These are phyloP conservation scores for Pseudopodoces humilis DNA, from an alignment of 2,113 vertebrate species.

Conservation along the genomic window DNA sequence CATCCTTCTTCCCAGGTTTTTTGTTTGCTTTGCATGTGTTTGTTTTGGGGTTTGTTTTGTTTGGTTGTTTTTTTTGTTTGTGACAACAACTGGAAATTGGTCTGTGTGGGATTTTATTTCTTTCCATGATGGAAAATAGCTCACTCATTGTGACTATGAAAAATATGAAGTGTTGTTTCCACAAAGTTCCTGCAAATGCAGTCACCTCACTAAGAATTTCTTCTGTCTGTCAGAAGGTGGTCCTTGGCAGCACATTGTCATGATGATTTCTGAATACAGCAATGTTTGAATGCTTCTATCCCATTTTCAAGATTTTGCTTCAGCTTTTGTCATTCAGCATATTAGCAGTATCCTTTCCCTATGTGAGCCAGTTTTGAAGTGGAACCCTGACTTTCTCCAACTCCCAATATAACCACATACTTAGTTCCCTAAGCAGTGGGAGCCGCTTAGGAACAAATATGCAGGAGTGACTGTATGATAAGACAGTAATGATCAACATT, in stretches of 20 bases:
- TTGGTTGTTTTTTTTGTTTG: not conserved
- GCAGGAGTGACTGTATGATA: not conserved
- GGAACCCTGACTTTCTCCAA: not conserved
- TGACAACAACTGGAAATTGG: not conserved
- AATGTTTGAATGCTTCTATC: not conserved
- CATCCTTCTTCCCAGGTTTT: not conserved
- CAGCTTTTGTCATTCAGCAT: not conserved
- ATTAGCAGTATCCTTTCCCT: not conserved
- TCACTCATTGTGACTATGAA: not conserved
- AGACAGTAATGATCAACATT: not conserved
- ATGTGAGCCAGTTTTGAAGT: not conserved
- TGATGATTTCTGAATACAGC: not conserved
- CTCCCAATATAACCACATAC: not conserved
- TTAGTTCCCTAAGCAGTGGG: not conserved
- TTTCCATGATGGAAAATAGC: not conserved
- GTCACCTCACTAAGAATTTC: not conserved
- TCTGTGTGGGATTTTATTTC: not conserved
- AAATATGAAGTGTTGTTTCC: not conserved
- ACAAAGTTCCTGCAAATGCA: not conserved
- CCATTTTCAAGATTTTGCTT: not conserved
- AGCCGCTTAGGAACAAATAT: not conserved
- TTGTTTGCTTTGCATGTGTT: not conserved
- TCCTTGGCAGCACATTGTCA: not conserved
- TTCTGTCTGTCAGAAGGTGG: fast-evolving
- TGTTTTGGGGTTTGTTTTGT: not conserved